These are phyloP conservation scores for Chaetophractus vellerosus DNA, from an alignment of 2,797 vertebrate species.

Conservation along the genomic window DNA sequence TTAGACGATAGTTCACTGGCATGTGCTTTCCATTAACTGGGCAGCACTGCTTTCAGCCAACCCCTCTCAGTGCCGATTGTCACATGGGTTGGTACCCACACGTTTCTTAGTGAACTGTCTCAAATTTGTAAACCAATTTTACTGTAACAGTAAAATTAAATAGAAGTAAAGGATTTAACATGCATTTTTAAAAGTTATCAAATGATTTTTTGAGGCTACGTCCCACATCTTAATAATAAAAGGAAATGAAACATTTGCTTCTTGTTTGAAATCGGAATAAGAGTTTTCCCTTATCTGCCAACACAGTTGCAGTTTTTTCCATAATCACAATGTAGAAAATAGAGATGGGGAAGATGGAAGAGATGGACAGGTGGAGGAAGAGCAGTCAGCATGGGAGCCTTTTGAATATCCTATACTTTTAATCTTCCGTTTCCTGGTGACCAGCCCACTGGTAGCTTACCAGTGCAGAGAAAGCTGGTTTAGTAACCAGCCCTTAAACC, in stretches of 20 bases:
- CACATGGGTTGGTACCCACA: neutral
- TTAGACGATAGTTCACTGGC: no score
- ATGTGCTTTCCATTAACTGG: no score
- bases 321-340: neutral
- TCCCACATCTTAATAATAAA: constrained; percentile 51
- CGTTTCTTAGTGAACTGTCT: neutral
- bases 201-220: neutral
- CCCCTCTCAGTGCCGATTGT: neutral
- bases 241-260: constrained; percentile 73
- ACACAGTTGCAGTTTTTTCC: neutral
- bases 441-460: neutral
- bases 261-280: constrained; percentile 20
- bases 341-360: neutral
- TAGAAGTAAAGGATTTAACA: constrained; percentile 8
- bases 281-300: constrained; percentile 11
- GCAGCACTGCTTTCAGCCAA: neutral
- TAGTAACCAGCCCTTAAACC: constrained; percentile 45
- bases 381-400: neutral
- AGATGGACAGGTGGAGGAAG: neutral
- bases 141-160: constrained; percentile 14
- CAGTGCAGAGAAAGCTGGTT: constrained; percentile 68
- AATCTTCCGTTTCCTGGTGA: constrained; percentile 21
- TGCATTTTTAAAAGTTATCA: neutral
- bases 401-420: neutral
- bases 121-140: constrained; percentile 9